These are phyloP conservation scores for Protonemura montana DNA, from an alignment of 2,888 invertebrate species.

Conservation along the genomic window DNA sequence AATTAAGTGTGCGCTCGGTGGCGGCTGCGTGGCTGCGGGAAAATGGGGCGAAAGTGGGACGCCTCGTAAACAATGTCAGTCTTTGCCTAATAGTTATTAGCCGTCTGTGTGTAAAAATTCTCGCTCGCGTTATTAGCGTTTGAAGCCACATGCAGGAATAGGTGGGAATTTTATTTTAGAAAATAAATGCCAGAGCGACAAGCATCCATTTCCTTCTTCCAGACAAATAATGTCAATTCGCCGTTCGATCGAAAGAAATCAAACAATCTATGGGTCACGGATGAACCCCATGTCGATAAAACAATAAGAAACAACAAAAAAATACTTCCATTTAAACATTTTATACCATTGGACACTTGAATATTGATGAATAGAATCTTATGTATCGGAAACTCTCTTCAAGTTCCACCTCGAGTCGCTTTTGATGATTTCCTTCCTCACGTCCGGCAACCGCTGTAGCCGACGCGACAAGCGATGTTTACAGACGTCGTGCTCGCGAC, in stretches of 20 bases:
- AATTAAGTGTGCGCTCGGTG: constrained; percentile 20
- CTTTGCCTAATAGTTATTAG: constrained; percentile 7
- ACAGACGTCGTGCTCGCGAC: background rate
- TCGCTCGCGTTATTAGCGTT: background rate
- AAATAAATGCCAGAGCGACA: background rate
- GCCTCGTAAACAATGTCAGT: background rate
- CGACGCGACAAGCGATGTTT: constrained; percentile 15
- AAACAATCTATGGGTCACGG: constrained; percentile 7
- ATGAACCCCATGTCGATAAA: background rate
- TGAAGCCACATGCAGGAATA: background rate
- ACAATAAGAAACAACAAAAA: background rate
- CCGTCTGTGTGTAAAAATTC: background rate
- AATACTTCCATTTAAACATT: background rate
- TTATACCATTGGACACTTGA: too few relatives aligned
- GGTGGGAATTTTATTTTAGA: background rate
- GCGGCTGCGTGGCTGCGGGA: background rate
- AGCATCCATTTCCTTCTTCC: background rate
- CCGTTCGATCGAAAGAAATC: background rate
- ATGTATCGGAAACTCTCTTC: too few relatives aligned
- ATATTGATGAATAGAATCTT: too few relatives aligned
- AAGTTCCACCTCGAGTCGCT: background rate
- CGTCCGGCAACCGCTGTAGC: background rate
- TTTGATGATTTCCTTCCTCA: constrained; percentile 20
- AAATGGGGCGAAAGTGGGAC: background rate
- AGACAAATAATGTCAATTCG: background rate